phyloP scores from a whole-genome alignment of 2,888 invertebrate genomes.

The Blera fallax region DNA sequence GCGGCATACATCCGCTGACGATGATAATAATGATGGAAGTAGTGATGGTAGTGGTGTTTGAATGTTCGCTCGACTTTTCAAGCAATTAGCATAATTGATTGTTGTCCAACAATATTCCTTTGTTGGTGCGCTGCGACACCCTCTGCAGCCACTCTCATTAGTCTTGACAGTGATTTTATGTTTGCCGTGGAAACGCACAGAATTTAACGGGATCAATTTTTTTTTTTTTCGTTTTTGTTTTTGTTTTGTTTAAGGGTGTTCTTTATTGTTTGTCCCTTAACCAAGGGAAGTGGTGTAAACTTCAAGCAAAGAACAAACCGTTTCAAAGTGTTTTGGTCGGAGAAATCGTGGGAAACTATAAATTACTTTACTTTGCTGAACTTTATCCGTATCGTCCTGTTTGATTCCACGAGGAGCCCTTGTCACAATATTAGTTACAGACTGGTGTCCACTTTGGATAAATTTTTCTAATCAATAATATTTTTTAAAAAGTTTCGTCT shows the following conservation, averaged over 20 bases:
- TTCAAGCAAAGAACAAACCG: background rate
- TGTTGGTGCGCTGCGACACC: conserved; percentile 60
- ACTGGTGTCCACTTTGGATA: background rate
- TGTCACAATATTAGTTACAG: conserved; percentile 4
- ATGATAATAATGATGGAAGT: conserved; percentile 4
- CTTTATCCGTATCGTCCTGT: conserved; percentile 4
- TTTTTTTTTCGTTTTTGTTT: conserved; percentile 12
- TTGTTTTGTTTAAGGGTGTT: background rate
- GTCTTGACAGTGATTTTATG: conserved; percentile 75
- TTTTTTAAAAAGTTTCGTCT: conserved; percentile 2
- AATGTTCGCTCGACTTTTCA: conserved; percentile 52
- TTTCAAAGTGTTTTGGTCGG: conserved; percentile 1
- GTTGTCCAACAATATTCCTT: conserved; percentile 72
- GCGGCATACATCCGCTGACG: conserved; percentile 59
- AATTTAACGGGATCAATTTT: conserved; percentile 32
- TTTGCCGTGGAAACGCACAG: conserved; percentile 58
- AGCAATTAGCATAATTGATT: conserved; percentile 77
- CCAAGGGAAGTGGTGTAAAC: background rate
- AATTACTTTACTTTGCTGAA: conserved; percentile 15
- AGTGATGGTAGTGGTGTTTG: conserved; percentile 22
- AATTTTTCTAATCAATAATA: conserved; percentile 30
- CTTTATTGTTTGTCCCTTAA: background rate
- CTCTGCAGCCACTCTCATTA: conserved; percentile 71
- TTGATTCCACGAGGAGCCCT: background rate
- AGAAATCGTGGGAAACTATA: conserved; percentile 16